Base-by-base conservation (phyloP, 1,140 invertebrate species). In the Cyphomyrmex costatus region DNA sequence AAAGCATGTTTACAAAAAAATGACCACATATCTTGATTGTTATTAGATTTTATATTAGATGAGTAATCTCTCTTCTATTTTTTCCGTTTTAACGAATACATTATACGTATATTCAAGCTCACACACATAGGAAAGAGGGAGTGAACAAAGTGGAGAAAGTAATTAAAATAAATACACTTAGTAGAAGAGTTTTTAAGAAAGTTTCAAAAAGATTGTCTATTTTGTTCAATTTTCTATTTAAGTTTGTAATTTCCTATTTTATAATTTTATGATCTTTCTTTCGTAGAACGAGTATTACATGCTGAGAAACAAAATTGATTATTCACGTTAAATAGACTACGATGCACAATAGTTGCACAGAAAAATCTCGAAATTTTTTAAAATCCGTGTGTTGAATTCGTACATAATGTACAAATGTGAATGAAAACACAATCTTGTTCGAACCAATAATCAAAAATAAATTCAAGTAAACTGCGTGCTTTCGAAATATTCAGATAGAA, bases 81-180 rank as follows among this genome's bases (percentile, higher is more conserved):
- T 51, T 63, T 36, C 21, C 21, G 12, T 63, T 63, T n/a, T 77
- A 61, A 77, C n/a, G n/a, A 53, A 77, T 24, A 24, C n/a, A 7
- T 8, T 36, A 8, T 36, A 42, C 36, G 2, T 42, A 42, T n/a
- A 63, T 63, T 63, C 16, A 77, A 19, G 24, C 19, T 46, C 27
- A n/a, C n/a, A n/a, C n/a, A n/a, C n/a, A 10, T 21, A 36, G 16
- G 74, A 3, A 2, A 56, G 27, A 56, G 30, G 27, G 3, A 24
- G 21, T 1, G 53, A 42, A 63, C n/a, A 56, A 61, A 74, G 16
- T 36, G 24, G 10, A 77, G 16, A 3, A 63, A 30, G 36, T 19
- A 56, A 74, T 51, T 74, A 77, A 63, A 63, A 63, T 56, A 30
- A 63, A 63, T 42, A 77, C 16, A 63, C 7, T 42, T n/a, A 7